Evolutionary conservation across 2,797 vertebrate species (phyloP).

Genomic region (Tadarida brasiliensis): DNA sequence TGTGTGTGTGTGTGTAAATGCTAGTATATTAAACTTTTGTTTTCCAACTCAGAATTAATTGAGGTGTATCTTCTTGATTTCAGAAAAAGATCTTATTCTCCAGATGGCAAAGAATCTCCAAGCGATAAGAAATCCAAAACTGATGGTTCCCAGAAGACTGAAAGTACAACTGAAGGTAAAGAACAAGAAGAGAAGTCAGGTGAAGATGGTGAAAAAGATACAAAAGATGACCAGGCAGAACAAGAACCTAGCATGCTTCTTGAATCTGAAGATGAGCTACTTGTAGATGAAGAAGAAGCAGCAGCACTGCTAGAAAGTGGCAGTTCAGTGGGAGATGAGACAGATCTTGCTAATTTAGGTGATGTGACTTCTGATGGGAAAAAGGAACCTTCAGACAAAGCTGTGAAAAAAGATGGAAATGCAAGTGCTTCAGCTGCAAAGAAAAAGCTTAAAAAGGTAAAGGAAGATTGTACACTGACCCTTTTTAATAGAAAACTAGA

Average conservation of each 20-base stretch:
- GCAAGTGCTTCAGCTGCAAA: constrained; percentile 82
- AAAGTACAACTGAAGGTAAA: constrained; percentile 85
- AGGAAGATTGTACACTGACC: background rate
- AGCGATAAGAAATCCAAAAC: constrained; percentile 89
- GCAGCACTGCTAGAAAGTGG: constrained; percentile 89
- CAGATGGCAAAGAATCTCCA: constrained; percentile 89
- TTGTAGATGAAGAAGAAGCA: constrained; percentile 90
- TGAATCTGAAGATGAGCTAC: constrained; percentile 89
- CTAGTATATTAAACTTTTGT: background rate
- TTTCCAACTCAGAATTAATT: constrained; percentile 10
- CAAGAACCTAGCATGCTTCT: constrained; percentile 88
- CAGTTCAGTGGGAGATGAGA: constrained; percentile 89
- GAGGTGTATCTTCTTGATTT: constrained; percentile 37
- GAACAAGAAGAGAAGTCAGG: constrained; percentile 88
- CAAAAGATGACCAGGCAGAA: constrained; percentile 88
- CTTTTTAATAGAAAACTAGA: background rate
- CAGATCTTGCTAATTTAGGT: constrained; percentile 87
- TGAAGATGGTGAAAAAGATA: constrained; percentile 84
- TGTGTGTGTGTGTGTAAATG: background rate
- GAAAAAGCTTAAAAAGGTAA: constrained; percentile 91
- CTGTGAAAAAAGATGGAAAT: constrained; percentile 85
- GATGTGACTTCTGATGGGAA: constrained; percentile 87
- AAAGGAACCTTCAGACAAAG: constrained; percentile 85
- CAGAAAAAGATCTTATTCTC: constrained; percentile 90
- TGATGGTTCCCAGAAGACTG: constrained; percentile 87